A percentile compares a stretch with the other conserved stretches of the same genome.
Conservation (phyloP, 2,888 invertebrate genomes). For the Saturnia japonica region DNA sequence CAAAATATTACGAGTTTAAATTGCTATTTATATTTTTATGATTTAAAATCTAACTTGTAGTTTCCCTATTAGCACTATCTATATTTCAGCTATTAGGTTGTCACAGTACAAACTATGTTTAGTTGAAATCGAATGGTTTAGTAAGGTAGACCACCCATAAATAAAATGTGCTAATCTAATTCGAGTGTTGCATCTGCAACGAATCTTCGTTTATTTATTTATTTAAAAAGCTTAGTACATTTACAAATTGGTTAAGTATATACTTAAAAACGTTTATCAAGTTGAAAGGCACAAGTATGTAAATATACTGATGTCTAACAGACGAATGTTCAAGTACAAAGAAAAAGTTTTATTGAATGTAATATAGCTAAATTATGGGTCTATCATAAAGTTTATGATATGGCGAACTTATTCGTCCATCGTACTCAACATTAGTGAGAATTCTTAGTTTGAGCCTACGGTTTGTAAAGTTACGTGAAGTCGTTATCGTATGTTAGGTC, state of each 20-base stretch:
- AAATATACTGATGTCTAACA: background rate
- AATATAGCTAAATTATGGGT: background rate
- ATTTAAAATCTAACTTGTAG: too few relatives aligned
- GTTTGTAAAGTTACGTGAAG: constrained; percentile 24
- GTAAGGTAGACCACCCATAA: background rate
- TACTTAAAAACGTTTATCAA: background rate
- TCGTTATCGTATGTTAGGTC: constrained; percentile 27
- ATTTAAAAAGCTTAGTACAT: background rate
- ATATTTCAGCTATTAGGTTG: too few relatives aligned
- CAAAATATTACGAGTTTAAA: background rate
- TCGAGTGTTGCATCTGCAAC: background rate
- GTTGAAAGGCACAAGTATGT: background rate
- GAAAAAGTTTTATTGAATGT: background rate
- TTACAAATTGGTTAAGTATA: background rate
- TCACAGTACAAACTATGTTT: background rate
- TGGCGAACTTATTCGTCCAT: background rate
- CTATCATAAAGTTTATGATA: background rate
- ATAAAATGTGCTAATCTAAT: background rate
- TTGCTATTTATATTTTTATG: background rate
- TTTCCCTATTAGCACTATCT: too few relatives aligned
- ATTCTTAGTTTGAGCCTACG: background rate
- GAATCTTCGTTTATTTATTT: background rate
- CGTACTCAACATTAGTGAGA: background rate
- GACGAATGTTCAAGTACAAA: background rate
- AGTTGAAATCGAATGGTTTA: background rate